Base-by-base conservation (phyloP, 1,140 invertebrate species). In the Reticulitermes speratus region DNA sequence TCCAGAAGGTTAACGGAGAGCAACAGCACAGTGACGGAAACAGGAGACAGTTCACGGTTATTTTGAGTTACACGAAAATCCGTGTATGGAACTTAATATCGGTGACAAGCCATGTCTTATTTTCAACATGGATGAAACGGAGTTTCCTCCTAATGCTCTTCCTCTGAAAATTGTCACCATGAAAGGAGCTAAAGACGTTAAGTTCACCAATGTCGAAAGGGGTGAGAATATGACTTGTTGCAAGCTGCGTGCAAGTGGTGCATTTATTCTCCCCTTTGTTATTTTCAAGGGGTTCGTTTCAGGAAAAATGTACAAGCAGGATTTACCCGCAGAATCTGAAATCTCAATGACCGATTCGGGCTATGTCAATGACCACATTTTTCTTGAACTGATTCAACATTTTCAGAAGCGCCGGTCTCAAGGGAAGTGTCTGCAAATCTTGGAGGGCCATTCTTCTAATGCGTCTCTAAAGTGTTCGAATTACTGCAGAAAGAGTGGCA, bases 291-390 rank as follows among this genome's bases (percentile, higher is more conserved):
- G 38, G n/a, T 25, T 45, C 2, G 3, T 8, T 14, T 45, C 44
- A 14, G 23, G 52, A 9, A 44, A 44, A n/a, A 38, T 45, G 52
- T 84, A 84, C 44, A 45, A 52, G 25, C 44, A 84, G 12, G n/a
- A 30, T 52, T 25, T 84, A 52, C 44, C 83, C n/a, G 38, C 83
- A 44, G 83, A 14, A 5, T 44, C 83, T 9, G 32, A 84, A 44
- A 23, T 84, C 23, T 3, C 25, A 8, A 84, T 84, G 83, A 38
- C 83, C 19, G 83, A 84, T n/a, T 84, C 32, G 12, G 83, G 83
- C n/a, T 84, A 9, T 44, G 9, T 84, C 14, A 84, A 84, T 44
- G 83, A 84, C 12, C 14, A 84, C 11, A 5, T 52, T 44, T 84
- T 84, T 84, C 44, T 44, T 1, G 44, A 84, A 23, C 2, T n/a